Evolutionary conservation across 1,140 invertebrate genomes (phyloP), one percentile per base, ranked within the genome.

Genomic region (Andrena cerasifolii): DNA sequence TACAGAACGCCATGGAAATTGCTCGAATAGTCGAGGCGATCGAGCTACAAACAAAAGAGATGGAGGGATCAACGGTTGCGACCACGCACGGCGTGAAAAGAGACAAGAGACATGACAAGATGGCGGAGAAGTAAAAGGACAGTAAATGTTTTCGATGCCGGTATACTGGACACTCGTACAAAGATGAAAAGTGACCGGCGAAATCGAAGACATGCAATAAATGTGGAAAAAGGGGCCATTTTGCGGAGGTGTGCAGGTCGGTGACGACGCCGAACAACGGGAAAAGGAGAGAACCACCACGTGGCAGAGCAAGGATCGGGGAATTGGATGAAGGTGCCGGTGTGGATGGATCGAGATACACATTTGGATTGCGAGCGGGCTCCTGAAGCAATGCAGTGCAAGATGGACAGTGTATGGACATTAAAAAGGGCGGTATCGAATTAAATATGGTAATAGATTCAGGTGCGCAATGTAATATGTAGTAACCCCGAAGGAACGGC

Each of bases 181-280:
- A 8, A 10, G 65, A 80, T 7, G 49, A 62, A 4, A 63, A 18
- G 24, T 80, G 71, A n/a, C 78, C 72, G n/a, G 72, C 78, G 0
- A 70, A 14, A 56, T 24, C 28, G n/a, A 82, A 56, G 31, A 66
- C 53, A 8, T 82, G 76, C 21, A 74, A 14, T 4, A 74, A 66
- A 26, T 82, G 80, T 26, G 67, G 73, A 21, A 71, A 74, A 36
- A 40, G 26, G 18, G 65, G 76, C 0, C 80, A 82, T 58, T 82
- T 82, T 24, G 56, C 61, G 24, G 8, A 8, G 12, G 24, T 49
- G 5, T 82, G 80, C 71, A 75, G 59, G 36, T 53, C 80, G 14
- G 28, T 59, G 43, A 31, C 45, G 26, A 24, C 54, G 18, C 18
- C 33, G 21, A 45, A 0, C 43, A n/a, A 16, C 3, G 14, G 8